A percentile compares a stretch with the other conserved stretches of the same genome.
phyloP scores from a whole-genome alignment of 2,797 vertebrate species.

The Alosa sapidissima region DNA sequence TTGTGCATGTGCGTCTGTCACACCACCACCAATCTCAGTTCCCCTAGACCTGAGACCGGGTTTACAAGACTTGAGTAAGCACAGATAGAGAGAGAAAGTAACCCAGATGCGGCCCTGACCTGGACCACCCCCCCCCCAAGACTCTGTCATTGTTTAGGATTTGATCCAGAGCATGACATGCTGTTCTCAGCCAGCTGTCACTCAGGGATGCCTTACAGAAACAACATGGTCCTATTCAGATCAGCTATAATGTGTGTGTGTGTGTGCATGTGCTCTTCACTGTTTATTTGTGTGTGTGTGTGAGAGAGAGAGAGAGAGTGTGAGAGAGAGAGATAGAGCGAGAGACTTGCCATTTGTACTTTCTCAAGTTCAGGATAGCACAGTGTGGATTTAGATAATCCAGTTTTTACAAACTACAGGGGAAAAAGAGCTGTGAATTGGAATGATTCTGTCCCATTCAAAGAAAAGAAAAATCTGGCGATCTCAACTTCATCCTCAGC shows the following conservation, averaged over 20 bases:
- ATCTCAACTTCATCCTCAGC: background rate
- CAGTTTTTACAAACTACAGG: slow-evolving; percentile 17
- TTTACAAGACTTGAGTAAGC: background rate
- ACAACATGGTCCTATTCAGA: background rate
- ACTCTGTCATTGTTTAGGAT: background rate
- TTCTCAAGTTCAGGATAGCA: slow-evolving; percentile 17
- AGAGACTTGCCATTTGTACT: slow-evolving; percentile 28
- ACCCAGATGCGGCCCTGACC: background rate
- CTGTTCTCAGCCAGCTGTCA: background rate
- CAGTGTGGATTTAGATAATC: slow-evolving; percentile 37
- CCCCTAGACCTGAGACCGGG: background rate
- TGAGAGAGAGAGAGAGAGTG: slow-evolving; percentile 19
- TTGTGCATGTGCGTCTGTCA: slow-evolving; percentile 8
- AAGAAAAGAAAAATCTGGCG: slow-evolving; percentile 17
- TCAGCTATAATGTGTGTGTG: background rate
- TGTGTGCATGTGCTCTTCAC: background rate
- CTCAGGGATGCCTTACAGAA: background rate
- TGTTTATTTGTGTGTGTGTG: background rate
- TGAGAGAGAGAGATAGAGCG: slow-evolving; percentile 17
- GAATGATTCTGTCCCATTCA: background rate
- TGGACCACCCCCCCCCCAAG: background rate
- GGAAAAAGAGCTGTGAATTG: background rate
- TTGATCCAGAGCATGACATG: background rate
- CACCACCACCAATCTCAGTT: background rate
- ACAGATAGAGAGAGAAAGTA: background rate